Percentiles rank a stretch among this genome's conserved stretches.
Conservation (phyloP, 1,140 invertebrate species). For the Coptotermes formosanus region DNA sequence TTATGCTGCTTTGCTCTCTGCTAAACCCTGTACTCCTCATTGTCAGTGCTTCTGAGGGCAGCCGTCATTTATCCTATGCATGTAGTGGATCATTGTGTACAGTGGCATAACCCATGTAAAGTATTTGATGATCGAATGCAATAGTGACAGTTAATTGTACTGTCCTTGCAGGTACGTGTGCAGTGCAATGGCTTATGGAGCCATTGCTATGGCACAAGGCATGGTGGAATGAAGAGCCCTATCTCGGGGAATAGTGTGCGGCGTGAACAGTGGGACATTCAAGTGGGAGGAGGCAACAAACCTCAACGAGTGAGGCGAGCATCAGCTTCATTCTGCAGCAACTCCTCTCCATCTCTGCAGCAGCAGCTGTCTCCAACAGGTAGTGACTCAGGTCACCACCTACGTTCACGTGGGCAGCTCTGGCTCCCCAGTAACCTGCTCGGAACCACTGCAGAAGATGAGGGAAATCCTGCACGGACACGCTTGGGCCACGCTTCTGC, state of each 20-base stretch:
- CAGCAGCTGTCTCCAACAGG: constrained; percentile 38
- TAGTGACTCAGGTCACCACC: constrained; percentile 39
- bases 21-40: too few relatives aligned
- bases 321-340: constrained; percentile 19
- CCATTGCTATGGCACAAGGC: constrained; percentile 40
- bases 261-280: constrained; percentile 38
- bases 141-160: too few relatives aligned
- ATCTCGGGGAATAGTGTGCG: not conserved
- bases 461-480: constrained; percentile 26
- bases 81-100: too few relatives aligned
- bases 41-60: too few relatives aligned
- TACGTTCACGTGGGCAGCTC: constrained; percentile 36
- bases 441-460: constrained; percentile 39
- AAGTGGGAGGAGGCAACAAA: constrained; percentile 31
- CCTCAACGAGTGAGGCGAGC: not conserved
- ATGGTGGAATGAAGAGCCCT: constrained; percentile 37
- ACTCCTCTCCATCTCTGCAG: not conserved
- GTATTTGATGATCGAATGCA: too few relatives aligned
- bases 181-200: constrained; percentile 29
- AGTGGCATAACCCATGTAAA: too few relatives aligned
- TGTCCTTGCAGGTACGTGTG: not conserved
- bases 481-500: not conserved
- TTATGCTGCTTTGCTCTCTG: too few relatives aligned
- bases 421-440: constrained; percentile 37
- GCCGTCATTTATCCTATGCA: too few relatives aligned